Evolutionary conservation across 2,888 invertebrate species (phyloP), one percentile per base, ranked within the genome.

Genomic region (Magallana nippona): DNA sequence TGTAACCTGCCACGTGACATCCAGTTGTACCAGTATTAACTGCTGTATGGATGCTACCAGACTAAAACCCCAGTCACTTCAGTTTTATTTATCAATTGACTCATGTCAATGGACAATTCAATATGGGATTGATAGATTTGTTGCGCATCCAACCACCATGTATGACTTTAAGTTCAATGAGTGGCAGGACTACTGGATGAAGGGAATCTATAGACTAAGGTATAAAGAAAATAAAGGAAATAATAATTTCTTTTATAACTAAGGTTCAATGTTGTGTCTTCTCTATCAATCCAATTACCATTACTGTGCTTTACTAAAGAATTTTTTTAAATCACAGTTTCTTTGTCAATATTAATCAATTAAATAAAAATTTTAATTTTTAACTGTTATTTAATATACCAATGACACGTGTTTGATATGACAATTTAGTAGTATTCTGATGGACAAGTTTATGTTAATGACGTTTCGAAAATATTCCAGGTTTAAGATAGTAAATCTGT

Each of bases 201-300:
- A 86, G 27, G 84, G 82, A 55, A 81, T 87, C 1, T 79, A 87
- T 15, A 79, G 86, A 78, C 57, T 88, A 1, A 82, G 87, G 88
- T 88, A 85, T 82, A 84, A 77, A 62, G 55, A 44, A 44, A 44
- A 27, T 27, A 0, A 8, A 44, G 44, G 10, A 44, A 44, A 44
- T 44, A 44, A 44, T 44, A 8, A 44, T 44, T 44, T 0, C 44
- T 44, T 44, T 44, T 5, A 44, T 44, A 44, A 44, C 44, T 44
- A 44, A 44, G 44, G 44, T 5, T 44, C 0, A 8, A 44, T 44
- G 3, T 5, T 44, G 8, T 44, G 44, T 8, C 44, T 44, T 44
- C n/a, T 44, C 3, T 0, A 44, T 44, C 44, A 44, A 44, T 44
- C 44, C 44, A 44, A 44, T 44, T 44, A 44, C 8, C 44, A 44